A percentile compares a stretch with the other conserved stretches of the same genome.
Conservation (phyloP, 2,888 invertebrate species). For the Oeneis ivallda region DNA sequence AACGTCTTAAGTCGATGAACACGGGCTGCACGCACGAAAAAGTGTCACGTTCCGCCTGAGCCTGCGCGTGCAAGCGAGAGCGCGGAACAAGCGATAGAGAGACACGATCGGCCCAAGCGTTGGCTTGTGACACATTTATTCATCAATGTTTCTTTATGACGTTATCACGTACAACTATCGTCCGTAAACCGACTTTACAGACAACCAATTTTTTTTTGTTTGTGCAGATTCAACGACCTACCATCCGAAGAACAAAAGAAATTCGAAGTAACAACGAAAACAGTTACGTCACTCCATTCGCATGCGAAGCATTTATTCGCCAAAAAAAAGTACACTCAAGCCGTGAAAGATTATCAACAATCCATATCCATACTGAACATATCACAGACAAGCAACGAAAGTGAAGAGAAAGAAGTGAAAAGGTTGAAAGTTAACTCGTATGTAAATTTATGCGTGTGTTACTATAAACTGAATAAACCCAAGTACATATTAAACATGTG, state of each 20-base stretch:
- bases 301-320: conserved; percentile 58
- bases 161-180: too few relatives aligned
- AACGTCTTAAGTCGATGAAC: too few relatives aligned
- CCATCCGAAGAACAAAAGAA: conserved; percentile 64
- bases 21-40: too few relatives aligned
- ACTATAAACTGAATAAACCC: conserved; percentile 63
- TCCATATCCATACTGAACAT: conserved; percentile 57
- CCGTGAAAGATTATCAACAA: conserved; percentile 64
- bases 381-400: conserved; percentile 50
- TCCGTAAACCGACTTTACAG: too few relatives aligned
- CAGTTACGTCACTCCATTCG: conserved; percentile 57
- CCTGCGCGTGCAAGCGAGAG: too few relatives aligned
- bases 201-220: background rate
- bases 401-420: conserved; percentile 53
- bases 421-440: conserved; percentile 56
- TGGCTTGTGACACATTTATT: too few relatives aligned
- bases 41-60: too few relatives aligned
- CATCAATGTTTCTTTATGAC: too few relatives aligned
- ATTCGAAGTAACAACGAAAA: conserved; percentile 57
- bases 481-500: conserved; percentile 64
- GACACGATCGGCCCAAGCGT: too few relatives aligned
- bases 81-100: too few relatives aligned
- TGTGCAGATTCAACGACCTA: conserved; percentile 64
- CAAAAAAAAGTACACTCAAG: conserved; percentile 53
- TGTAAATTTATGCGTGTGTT: conserved; percentile 68